Evolutionary conservation across 2,797 vertebrate genomes (phyloP).

Genomic region (Aplochiton taeniatus): DNA sequence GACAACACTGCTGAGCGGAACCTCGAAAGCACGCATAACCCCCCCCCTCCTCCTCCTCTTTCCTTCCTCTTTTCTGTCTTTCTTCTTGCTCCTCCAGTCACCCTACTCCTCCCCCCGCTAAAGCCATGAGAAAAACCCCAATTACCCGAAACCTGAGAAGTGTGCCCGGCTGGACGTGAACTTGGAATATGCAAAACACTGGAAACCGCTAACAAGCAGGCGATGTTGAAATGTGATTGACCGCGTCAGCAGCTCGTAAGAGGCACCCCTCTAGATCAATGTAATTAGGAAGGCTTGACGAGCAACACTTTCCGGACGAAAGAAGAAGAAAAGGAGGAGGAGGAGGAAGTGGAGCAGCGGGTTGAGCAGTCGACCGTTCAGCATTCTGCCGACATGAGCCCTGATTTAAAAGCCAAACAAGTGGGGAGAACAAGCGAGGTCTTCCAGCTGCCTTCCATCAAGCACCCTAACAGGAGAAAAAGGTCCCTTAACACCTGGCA

Average conservation of each 20-base stretch:
- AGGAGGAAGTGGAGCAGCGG: neutral
- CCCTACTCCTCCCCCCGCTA: slow-evolving; percentile 23
- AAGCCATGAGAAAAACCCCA: slow-evolving; percentile 60
- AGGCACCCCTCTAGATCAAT: slow-evolving; percentile 53
- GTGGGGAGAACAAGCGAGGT: neutral
- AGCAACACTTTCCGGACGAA: slow-evolving; percentile 50
- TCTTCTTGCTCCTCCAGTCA: neutral
- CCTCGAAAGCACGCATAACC: neutral
- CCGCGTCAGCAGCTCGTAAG: slow-evolving; percentile 58
- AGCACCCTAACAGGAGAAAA: slow-evolving; percentile 33
- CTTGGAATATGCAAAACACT: slow-evolving; percentile 56
- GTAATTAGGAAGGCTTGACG: slow-evolving; percentile 61
- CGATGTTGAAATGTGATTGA: slow-evolving; percentile 58
- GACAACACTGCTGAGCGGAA: slow-evolving; percentile 9
- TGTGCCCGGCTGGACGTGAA: slow-evolving; percentile 42
- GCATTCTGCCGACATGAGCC: neutral
- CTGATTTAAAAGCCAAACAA: no score
- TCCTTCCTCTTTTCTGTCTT: slow-evolving; percentile 2
- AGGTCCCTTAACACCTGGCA: slow-evolving; percentile 62
- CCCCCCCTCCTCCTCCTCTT: slow-evolving; percentile 21
- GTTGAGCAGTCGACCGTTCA: neutral
- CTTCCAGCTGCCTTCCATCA: slow-evolving; percentile 67
- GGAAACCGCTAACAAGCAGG: slow-evolving; percentile 40
- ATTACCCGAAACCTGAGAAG: slow-evolving; percentile 58
- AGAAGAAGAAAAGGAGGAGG: neutral